These are phyloP conservation scores for Tetranychus piercei DNA, from an alignment of 2,888 invertebrate genomes.

Conservation along the genomic window DNA sequence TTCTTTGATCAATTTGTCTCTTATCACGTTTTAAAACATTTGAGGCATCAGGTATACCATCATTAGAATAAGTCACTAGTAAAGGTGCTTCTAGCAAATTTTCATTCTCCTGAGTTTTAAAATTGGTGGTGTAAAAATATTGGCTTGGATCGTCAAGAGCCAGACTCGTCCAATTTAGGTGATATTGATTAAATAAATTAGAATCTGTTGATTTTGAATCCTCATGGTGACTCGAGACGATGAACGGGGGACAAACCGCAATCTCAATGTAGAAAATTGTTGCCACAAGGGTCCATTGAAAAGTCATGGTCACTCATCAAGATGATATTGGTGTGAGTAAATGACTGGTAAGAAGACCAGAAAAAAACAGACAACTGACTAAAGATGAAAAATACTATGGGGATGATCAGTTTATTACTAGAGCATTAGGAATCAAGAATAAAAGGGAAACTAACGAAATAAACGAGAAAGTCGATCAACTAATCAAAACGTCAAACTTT, in stretches of 20 bases:
- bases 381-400: too few relatives aligned
- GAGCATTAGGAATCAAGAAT: too few relatives aligned
- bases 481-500: too few relatives aligned
- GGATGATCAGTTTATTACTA: too few relatives aligned
- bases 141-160: background rate
- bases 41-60: background rate
- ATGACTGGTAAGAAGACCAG: too few relatives aligned
- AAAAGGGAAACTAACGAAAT: too few relatives aligned
- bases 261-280: slow-evolving; percentile 82
- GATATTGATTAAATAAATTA: background rate
- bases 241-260: slow-evolving; percentile 28
- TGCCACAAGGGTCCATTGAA: slow-evolving; percentile 95
- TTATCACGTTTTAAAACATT: background rate
- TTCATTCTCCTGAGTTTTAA: background rate
- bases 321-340: slow-evolving; percentile 17
- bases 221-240: background rate
- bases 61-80: slow-evolving; percentile 13
- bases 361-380: too few relatives aligned
- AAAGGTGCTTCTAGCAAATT: background rate
- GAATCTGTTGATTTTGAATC: background rate
- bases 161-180: background rate
- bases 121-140: background rate
- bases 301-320: slow-evolving; percentile 53
- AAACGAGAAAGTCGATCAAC: too few relatives aligned
- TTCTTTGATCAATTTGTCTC: background rate